Base-by-base conservation (phyloP, 2,797 vertebrate species). In the Tenualosa ilisha region DNA sequence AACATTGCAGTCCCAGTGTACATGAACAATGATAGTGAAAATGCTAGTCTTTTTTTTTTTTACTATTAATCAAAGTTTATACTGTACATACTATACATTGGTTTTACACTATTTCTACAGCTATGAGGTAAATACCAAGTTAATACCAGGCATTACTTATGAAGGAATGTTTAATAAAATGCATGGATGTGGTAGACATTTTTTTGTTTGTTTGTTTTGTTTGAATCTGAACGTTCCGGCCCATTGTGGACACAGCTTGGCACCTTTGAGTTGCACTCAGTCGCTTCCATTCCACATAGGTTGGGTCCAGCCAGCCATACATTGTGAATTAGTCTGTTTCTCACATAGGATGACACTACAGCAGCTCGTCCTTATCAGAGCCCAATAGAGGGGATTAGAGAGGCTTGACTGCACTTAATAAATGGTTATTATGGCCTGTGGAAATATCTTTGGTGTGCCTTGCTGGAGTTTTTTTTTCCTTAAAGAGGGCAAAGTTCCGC, bases 251-350 rank as follows among this genome's bases (percentile, higher is more conserved):
- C 43, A 72, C 63, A 84, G 87, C 89, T 91, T 84, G 89, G 84
- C 86, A 88, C 87, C 83, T 37, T 88, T 83, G 88, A 85, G 88
- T 84, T 87, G 86, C 49, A 50, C 87, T 91, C 90, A 87, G 89
- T 92, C 90, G 89, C 90, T 89, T 86, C 83, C 85, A 88, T 85
- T 89, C 83, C 0, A n/a, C 84, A 87, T 88, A 89, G 91, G 89
- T 91, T 92, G 91, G 87, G 90, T 6, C 31, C 31, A 31, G 90
- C 26, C 31, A 15, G 89, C 91, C 89, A 88, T 91, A 92, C 91
- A 87, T 83, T 90, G 89, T 90, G 90, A 92, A 94, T 90, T 90
- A 93, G 90, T 88, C 90, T 83, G 88, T 85, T 91, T 90, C 89
- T 86, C 83, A 85, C 84, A 81, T 63, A 82, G 86, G 89, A 85